These are phyloP conservation scores for Leptinotarsa haldemani DNA, from an alignment of 2,888 invertebrate genomes.

Conservation along the genomic window DNA sequence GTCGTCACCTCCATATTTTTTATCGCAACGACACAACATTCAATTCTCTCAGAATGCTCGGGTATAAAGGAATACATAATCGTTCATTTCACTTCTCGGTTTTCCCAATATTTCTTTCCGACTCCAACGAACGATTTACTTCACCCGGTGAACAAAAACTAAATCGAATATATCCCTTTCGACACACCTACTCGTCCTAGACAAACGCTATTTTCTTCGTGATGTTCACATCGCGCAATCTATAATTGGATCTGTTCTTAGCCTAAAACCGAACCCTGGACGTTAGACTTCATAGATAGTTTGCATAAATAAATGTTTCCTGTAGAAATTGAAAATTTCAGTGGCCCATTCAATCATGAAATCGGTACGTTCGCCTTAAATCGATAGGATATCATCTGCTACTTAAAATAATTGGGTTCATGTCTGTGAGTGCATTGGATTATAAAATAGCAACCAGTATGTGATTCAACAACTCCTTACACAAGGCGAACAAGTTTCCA, in stretches of 20 bases:
- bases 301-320: conserved; percentile 12
- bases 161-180: conserved; percentile 35
- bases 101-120: conserved; percentile 17
- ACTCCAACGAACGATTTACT: conserved; percentile 37
- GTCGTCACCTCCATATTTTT: neutral
- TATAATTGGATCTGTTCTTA: conserved; percentile 47
- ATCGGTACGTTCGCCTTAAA: neutral
- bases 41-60: conserved; percentile 4
- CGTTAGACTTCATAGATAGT: conserved; percentile 11
- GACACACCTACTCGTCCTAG: conserved; percentile 38
- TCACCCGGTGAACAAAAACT: conserved; percentile 35
- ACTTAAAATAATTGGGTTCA: neutral
- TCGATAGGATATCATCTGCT: neutral
- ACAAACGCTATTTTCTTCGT: conserved; percentile 34
- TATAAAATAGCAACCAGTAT: neutral
- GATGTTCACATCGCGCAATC: conserved; percentile 35
- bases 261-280: conserved; percentile 26
- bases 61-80: conserved; percentile 4
- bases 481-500: too few species aligned
- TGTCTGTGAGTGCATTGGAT: neutral
- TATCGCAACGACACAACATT: neutral
- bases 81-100: conserved; percentile 2
- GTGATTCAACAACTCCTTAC: too few species aligned
- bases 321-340: conserved; percentile 2
- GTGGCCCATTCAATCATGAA: neutral